Conservation (phyloP, 2,797 vertebrate genomes). For the Coilia nasus region DNA sequence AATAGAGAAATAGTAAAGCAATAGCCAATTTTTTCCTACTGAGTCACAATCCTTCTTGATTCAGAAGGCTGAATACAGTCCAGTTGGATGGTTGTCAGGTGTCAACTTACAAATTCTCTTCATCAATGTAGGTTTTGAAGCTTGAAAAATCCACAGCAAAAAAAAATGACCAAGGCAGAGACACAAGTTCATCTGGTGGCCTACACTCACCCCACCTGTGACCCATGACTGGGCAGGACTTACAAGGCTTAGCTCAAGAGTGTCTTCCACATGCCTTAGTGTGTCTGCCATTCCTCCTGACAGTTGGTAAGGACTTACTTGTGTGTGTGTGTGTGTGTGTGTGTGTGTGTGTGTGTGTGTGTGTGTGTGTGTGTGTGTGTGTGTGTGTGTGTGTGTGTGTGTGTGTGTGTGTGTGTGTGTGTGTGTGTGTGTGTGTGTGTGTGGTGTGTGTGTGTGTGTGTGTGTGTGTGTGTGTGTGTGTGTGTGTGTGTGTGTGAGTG, state of each 20-base stretch:
- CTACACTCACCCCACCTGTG: neutral
- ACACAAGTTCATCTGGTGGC: neutral
- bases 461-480: too few species aligned
- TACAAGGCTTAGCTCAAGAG: neutral
- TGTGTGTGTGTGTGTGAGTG: neutral
- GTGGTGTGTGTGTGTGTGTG: too few species aligned
- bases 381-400: too few species aligned
- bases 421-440: too few species aligned
- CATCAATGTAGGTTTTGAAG: neutral
- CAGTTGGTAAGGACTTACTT: neutral
- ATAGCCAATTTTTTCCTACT: too few species aligned
- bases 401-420: too few species aligned
- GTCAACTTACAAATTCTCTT: neutral
- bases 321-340: neutral
- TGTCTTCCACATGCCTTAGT: neutral
- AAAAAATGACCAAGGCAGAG: too few species aligned
- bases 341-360: slow-evolving; percentile 26
- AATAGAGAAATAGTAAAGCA: neutral
- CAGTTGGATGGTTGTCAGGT: neutral
- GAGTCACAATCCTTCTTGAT: too few species aligned
- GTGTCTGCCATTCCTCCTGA: neutral
- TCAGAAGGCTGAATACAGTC: neutral
- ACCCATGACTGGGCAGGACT: neutral
- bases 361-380: too few species aligned
- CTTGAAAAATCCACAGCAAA: neutral